Conservation (phyloP, 2,113 vertebrate species). For the Tragelaphus strepsiceros region DNA sequence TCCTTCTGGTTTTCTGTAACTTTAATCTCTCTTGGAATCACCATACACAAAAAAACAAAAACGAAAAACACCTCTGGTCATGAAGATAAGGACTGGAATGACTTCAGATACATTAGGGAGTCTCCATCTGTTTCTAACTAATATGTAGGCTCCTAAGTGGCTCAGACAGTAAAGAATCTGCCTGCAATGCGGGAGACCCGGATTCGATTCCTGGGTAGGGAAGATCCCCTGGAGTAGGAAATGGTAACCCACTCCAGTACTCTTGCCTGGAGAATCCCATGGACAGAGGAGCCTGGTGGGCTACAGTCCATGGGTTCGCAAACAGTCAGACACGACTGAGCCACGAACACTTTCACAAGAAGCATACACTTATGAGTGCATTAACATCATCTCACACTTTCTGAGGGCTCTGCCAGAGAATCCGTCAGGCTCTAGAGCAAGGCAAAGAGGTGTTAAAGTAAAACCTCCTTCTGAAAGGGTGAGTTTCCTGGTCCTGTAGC, state of each 20-base stretch:
- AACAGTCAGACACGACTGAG: not conserved
- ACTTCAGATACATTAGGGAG: not conserved
- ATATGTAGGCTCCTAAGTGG: not conserved
- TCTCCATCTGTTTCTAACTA: not conserved
- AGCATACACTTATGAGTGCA: not conserved
- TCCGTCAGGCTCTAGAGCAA: not conserved
- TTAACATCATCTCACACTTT: not conserved
- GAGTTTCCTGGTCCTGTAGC: not conserved
- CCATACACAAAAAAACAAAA: not conserved
- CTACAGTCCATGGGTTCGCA: not conserved
- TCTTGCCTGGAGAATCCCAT: not conserved
- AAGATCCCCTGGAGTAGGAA: not conserved
- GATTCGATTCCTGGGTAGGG: fast-evolving
- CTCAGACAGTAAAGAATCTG: not conserved
- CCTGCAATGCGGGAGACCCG: not conserved
- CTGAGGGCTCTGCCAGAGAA: not conserved
- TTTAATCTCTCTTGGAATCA: not conserved
- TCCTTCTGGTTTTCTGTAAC: not conserved
- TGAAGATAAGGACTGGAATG: not conserved
- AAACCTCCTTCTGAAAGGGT: slow-evolving; percentile 10
- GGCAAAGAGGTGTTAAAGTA: not conserved
- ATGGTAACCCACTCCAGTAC: not conserved
- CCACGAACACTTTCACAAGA: not conserved
- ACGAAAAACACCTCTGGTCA: not conserved
- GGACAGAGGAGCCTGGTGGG: not conserved